phyloP scores from a whole-genome alignment of 1,140 invertebrate species.

The Elymnias hypermnestra region DNA sequence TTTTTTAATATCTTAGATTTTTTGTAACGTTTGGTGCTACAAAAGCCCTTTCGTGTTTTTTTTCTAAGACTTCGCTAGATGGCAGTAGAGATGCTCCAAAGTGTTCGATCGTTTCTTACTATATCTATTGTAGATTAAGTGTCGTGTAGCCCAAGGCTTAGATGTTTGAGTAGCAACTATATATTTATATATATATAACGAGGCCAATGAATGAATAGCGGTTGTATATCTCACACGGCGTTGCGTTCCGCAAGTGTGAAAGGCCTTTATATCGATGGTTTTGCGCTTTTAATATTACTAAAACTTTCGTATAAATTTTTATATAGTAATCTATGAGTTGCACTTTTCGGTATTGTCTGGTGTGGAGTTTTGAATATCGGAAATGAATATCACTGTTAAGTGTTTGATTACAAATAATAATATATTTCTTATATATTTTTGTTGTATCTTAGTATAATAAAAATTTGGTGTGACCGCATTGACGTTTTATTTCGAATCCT shows the following conservation, averaged over 20 bases:
- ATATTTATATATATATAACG: too few species aligned
- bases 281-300: not conserved
- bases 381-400: too few species aligned
- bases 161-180: constrained; percentile 4
- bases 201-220: too few species aligned
- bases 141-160: constrained; percentile 3
- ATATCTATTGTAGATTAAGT: constrained; percentile 1
- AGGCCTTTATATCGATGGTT: not conserved
- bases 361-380: too few species aligned
- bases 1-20: too few species aligned
- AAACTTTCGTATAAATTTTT: too few species aligned
- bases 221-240: too few species aligned
- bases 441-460: constrained; percentile 1
- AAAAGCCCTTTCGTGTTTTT: too few species aligned
- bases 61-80: too few species aligned
- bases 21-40: too few species aligned
- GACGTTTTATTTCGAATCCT: constrained; percentile 1
- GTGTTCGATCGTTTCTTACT: not conserved
- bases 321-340: not conserved
- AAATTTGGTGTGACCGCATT: constrained; percentile 5
- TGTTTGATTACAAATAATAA: not conserved
- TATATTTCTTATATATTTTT: constrained; percentile 8
- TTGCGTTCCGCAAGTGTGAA: too few species aligned
- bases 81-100: not conserved
- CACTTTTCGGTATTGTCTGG: not conserved